Evolutionary conservation across 2,113 vertebrate species (phyloP).

Genomic region (Falco punctatus): DNA sequence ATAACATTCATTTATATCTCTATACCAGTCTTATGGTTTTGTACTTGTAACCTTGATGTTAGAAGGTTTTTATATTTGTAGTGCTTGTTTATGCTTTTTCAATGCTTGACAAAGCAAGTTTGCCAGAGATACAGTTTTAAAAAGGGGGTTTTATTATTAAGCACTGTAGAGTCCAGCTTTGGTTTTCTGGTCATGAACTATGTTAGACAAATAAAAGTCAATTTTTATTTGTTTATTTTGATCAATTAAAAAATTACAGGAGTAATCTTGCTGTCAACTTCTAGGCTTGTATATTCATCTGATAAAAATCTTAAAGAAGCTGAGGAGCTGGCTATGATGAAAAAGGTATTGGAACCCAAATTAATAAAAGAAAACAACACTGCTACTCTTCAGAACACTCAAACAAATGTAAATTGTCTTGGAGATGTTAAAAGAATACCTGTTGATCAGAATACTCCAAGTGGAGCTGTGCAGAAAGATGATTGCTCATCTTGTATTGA

Average conservation of each 20-base stretch:
- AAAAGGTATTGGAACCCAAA: conserved; percentile 26
- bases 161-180: background rate
- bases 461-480: conserved; percentile 6
- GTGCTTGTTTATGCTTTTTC: background rate
- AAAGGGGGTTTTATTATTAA: background rate
- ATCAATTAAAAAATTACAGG: background rate
- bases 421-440: background rate
- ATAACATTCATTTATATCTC: background rate
- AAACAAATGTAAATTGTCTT: background rate
- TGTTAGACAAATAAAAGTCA: background rate
- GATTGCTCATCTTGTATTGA: conserved; percentile 3
- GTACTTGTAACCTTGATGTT: background rate
- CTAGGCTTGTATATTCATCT: conserved; percentile 78
- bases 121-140: background rate
- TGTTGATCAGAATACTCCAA: background rate
- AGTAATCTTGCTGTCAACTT: conserved; percentile 55
- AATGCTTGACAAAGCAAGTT: background rate
- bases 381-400: background rate
- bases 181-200: background rate
- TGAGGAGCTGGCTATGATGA: conserved; percentile 70
- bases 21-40: background rate
- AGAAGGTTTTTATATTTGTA: background rate
- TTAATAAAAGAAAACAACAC: conserved; percentile 7
- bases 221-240: background rate
- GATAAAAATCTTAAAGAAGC: conserved; percentile 69